Evolutionary conservation across 2,888 invertebrate genomes (phyloP), one percentile per base, ranked within the genome.

Genomic region (Lasioglossum figueresi): DNA sequence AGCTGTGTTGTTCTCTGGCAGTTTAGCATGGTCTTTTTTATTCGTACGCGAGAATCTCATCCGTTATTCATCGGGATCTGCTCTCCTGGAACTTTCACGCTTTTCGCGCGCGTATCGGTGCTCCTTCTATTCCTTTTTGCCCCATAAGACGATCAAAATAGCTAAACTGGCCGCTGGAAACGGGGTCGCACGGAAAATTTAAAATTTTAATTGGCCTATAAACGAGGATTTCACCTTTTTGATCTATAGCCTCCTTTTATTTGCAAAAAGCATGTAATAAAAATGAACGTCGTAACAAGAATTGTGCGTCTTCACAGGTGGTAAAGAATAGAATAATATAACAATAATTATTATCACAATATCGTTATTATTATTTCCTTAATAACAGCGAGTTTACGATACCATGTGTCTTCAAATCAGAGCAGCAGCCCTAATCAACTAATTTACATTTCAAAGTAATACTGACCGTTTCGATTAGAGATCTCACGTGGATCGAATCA

Each of bases 51-150:
- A 23, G 78, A 85, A 76, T 80, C 77, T 80, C 43, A 66, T 80
- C 74, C 71, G 70, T 80, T 84, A 84, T 80, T 84, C 84, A 80
- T 77, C 70, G 52, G 48, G 70, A 68, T 68, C 68, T 63, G 48
- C 71, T 75, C 40, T 56, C 27, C 27, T n/a, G 40, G 16, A 77
- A 84, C 85, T 84, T 85, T 84, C 85, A 81, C 84, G 77, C 43
- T 80, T 76, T 66, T 52, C 72, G 27, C 16, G 23, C 23, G 27
- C 45, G 16, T 59, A 31, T 52, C 74, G 10, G 31, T 52, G 70
- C 4, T 70, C 43, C 34, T 34, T 19, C 14, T 40, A 19, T 19
- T 68, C 12, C 8, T 37, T 43, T 52, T 73, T 48, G 16, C 8
- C 16, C 27, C 14, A 10, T 66, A 16, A 16, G 16, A 27, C 37